Evolutionary conservation across 2,797 vertebrate genomes (phyloP).

Genomic region (Haliaeetus vocifer): DNA sequence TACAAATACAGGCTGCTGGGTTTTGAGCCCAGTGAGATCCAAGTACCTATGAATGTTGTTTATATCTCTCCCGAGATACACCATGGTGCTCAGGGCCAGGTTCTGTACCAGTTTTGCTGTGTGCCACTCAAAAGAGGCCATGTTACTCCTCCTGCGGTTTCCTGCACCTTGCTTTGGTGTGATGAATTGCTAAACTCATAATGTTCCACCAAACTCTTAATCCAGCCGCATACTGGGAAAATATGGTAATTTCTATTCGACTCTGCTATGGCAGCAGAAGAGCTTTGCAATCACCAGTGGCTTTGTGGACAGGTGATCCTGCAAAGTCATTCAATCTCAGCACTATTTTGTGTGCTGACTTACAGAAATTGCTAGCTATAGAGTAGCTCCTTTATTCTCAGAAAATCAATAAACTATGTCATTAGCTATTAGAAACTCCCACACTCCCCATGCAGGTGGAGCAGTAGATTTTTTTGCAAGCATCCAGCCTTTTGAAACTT

Average conservation of each 20-base stretch:
- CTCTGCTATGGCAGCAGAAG: not conserved
- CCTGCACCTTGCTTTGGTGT: not conserved
- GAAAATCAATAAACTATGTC: conserved; percentile 6
- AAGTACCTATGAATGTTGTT: not conserved
- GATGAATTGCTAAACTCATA: not conserved
- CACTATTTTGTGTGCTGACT: conserved; percentile 22
- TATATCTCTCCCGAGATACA: not conserved
- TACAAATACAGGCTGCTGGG: not conserved
- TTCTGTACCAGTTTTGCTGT: not conserved
- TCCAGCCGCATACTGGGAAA: not conserved
- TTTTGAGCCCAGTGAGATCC: not conserved
- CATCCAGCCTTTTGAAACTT: not conserved
- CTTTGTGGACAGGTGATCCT: conserved; percentile 1
- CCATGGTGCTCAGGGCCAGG: not conserved
- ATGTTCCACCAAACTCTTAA: not conserved
- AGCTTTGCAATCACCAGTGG: not conserved
- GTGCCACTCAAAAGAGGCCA: not conserved
- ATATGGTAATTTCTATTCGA: not conserved
- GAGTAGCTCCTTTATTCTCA: not conserved
- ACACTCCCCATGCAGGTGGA: not conserved
- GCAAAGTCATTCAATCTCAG: conserved; percentile 44
- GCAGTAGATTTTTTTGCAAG: not conserved
- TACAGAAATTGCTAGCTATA: not conserved
- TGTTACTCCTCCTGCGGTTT: not conserved
- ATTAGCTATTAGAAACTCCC: not conserved